phyloP scores from a whole-genome alignment of 2,797 vertebrate genomes.

The Uromys caudimaculatus region DNA sequence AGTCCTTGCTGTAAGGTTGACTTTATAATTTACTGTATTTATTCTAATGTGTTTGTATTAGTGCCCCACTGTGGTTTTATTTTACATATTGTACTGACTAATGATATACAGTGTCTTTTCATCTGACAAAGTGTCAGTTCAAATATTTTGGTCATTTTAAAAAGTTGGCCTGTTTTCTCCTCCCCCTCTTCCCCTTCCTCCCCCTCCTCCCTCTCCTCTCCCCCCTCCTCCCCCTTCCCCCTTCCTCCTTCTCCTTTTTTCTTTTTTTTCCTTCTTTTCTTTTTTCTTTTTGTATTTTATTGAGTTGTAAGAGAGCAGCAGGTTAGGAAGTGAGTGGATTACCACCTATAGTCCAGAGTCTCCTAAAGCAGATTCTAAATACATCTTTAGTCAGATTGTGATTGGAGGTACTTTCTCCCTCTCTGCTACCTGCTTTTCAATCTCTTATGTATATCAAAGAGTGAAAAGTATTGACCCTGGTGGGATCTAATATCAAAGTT shows the following conservation, averaged over 20 bases:
- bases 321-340: neutral
- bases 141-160: neutral
- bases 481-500: neutral
- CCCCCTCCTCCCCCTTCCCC: neutral
- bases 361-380: neutral
- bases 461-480: neutral
- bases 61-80: neutral
- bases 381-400: neutral
- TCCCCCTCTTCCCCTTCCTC: accelerated
- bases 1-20: neutral
- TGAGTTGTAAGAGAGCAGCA: neutral
- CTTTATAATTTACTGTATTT: neutral
- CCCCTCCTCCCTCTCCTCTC: neutral
- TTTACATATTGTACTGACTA: neutral
- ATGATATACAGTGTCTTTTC: neutral
- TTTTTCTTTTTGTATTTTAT: neutral
- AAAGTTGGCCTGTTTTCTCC: neutral
- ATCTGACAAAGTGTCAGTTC: neutral
- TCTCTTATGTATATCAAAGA: neutral
- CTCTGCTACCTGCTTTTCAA: neutral
- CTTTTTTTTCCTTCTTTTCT: neutral
- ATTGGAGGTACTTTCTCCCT: neutral
- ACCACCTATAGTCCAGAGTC: neutral
- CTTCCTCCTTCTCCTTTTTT: neutral
- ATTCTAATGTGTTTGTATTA: neutral